phyloP scores from a whole-genome alignment of 1,140 invertebrate genomes.

The Drosophila kurseongensis region DNA sequence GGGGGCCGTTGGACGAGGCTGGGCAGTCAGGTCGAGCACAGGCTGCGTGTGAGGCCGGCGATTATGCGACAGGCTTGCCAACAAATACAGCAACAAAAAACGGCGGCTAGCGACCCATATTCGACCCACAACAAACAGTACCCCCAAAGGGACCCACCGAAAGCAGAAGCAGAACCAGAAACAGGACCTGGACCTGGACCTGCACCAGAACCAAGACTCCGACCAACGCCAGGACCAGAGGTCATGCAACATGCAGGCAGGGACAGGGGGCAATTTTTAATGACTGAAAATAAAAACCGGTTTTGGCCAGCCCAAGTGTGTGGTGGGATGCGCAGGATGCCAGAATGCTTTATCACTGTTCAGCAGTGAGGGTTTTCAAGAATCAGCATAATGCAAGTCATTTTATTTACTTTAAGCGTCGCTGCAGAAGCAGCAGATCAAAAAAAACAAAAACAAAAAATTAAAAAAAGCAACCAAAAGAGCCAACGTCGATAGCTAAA shows the following conservation, averaged over 20 bases:
- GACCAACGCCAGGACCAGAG: background rate
- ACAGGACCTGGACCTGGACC: background rate
- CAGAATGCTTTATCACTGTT: slow-evolving; percentile 24
- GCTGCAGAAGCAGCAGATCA: slow-evolving; percentile 34
- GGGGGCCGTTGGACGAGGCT: background rate
- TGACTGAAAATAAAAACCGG: slow-evolving; percentile 63
- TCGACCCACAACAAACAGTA: slow-evolving; percentile 69
- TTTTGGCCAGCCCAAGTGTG: slow-evolving; percentile 12
- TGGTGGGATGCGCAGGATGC: slow-evolving; percentile 15
- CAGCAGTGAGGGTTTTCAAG: background rate
- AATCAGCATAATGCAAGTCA: slow-evolving; percentile 82
- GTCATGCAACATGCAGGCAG: slow-evolving; percentile 2
- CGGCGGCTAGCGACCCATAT: slow-evolving; percentile 68
- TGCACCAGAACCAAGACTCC: background rate
- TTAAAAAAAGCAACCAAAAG: slow-evolving; percentile 13
- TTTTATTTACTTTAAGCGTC: slow-evolving; percentile 82
- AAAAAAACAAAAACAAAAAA: slow-evolving; percentile 12
- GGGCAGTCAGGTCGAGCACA: slow-evolving; percentile 6
- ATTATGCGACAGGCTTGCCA: slow-evolving; percentile 74
- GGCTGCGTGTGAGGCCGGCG: slow-evolving; percentile 72
- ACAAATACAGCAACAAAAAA: slow-evolving; percentile 63
- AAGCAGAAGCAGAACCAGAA: background rate
- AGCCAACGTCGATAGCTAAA: slow-evolving; percentile 62
- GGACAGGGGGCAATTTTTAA: slow-evolving; percentile 69
- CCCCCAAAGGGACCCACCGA: background rate